Percentiles rank a stretch among this genome's conserved stretches.
Evolutionary conservation across 64 coral and sea anemone genomes (phyloP).

Genomic region (Porites australiensis): DNA sequence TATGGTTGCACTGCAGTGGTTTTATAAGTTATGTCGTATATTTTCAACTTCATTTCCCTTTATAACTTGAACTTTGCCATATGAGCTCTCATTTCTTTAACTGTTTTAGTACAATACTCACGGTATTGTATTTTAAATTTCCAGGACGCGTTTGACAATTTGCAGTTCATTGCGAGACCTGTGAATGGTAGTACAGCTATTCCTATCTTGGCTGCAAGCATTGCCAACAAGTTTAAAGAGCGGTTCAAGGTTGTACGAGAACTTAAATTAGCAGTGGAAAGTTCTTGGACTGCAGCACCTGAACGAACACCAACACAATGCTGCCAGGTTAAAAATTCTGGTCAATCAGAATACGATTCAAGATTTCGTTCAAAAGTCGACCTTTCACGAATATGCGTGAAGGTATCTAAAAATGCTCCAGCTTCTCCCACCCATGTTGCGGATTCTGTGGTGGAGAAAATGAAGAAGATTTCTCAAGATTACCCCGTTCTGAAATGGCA

Average conservation of each 20-base stretch:
- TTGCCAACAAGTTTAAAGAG: constrained; percentile 23
- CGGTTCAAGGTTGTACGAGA: neutral
- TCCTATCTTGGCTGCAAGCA: neutral
- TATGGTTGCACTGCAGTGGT: no score
- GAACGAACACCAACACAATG: constrained; percentile 16
- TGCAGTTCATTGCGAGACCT: neutral
- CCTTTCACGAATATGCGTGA: constrained; percentile 1
- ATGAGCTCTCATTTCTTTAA: no score
- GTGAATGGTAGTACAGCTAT: constrained; percentile 18
- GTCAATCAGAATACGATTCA: constrained; percentile 25
- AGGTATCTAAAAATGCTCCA: neutral
- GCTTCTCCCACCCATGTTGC: neutral
- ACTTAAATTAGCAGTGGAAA: constrained; percentile 40
- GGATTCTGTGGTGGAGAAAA: neutral
- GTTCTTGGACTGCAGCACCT: neutral
- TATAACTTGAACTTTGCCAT: no score
- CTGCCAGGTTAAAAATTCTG: neutral
- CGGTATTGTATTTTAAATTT: neutral
- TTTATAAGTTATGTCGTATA: no score
- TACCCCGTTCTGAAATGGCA: constrained; percentile 52
- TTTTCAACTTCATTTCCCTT: no score
- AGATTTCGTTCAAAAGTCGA: constrained; percentile 59
- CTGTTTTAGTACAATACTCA: no score
- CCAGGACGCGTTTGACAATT: constrained; percentile 18
- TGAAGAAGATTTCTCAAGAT: constrained; percentile 33